Conservation (phyloP, 2,113 vertebrate species). For the Grantiella picta region DNA sequence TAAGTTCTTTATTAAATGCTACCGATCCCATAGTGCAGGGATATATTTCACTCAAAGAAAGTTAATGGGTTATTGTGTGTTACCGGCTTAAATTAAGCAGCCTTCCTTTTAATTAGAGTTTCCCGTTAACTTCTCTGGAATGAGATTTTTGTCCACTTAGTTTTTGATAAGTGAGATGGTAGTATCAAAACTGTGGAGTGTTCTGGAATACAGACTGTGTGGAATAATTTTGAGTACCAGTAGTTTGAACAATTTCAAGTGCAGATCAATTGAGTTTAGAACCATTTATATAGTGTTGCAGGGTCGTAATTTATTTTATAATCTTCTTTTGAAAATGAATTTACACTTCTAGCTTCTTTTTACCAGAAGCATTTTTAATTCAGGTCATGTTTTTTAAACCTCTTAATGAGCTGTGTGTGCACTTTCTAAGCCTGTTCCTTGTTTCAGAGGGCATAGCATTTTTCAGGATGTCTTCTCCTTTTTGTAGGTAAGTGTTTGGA, state of each 20-base stretch:
- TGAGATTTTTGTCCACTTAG: neutral
- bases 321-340: neutral
- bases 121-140: neutral
- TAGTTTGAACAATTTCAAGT: neutral
- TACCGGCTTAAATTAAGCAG: neutral
- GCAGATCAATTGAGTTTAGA: neutral
- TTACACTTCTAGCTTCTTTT: neutral
- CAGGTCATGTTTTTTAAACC: neutral
- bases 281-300: neutral
- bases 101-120: neutral
- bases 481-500: neutral
- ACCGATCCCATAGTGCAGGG: neutral
- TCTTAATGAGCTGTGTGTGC: fast-evolving
- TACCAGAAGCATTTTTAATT: neutral
- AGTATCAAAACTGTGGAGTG: neutral
- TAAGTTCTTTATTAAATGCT: neutral
- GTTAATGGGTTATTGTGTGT: neutral
- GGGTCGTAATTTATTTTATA: neutral
- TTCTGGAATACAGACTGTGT: neutral
- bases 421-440: neutral
- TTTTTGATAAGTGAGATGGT: neutral
- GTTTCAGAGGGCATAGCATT: neutral
- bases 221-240: neutral
- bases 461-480: neutral
- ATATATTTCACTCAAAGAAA: neutral